Evolutionary conservation across 2,888 invertebrate genomes (phyloP).

Genomic region (Xestia xanthographa): DNA sequence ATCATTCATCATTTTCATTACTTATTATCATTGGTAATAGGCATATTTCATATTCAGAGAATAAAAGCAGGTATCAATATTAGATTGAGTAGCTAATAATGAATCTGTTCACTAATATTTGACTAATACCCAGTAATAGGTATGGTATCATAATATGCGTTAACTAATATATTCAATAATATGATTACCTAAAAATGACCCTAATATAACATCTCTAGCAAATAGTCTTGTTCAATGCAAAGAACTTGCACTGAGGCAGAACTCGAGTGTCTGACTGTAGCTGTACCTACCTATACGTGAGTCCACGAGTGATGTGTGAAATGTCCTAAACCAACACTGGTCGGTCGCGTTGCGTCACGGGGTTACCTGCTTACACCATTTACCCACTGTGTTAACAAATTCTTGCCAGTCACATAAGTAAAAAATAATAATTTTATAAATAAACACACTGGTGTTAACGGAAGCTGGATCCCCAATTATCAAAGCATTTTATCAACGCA

Average conservation of each 20-base stretch:
- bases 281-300: too few relatives aligned
- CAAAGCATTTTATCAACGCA: constrained; percentile 52
- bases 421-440: constrained; percentile 40
- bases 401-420: constrained; percentile 7
- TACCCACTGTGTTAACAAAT: constrained; percentile 1
- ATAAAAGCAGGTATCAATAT: too few relatives aligned
- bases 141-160: too few relatives aligned
- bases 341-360: constrained; percentile 14
- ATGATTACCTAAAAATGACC: too few relatives aligned
- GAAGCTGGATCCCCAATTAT: constrained; percentile 61
- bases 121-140: too few relatives aligned
- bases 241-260: constrained; percentile 29
- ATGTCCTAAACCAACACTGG: constrained; percentile 55
- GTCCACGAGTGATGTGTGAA: constrained; percentile 23
- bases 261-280: not conserved
- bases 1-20: too few relatives aligned
- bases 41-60: too few relatives aligned
- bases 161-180: too few relatives aligned
- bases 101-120: too few relatives aligned
- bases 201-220: too few relatives aligned
- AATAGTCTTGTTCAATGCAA: constrained; percentile 38
- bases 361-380: constrained; percentile 46
- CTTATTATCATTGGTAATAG: too few relatives aligned
- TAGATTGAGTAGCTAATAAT: too few relatives aligned
- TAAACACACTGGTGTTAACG: constrained; percentile 41